Base-by-base conservation (phyloP, 2,888 invertebrate species). In the Hypselothyrea guttata region DNA sequence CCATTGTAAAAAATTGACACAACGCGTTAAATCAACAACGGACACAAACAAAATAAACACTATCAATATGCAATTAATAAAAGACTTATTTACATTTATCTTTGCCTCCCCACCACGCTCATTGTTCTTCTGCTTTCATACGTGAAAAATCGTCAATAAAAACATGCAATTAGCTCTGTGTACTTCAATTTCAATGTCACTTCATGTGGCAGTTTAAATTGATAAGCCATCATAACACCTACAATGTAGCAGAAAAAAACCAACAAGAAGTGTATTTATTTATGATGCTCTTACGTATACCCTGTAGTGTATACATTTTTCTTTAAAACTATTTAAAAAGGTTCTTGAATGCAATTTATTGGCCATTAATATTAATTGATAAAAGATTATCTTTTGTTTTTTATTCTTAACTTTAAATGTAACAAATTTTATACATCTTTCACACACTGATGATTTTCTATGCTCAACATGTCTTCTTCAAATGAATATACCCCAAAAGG, bases 11-110 rank as follows among this genome's bases (percentile, higher is more conserved):
- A 47, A 56, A 41, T 51, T 59, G 28, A 35, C 53, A 49, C 7
- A 40, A 28, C 30, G 40, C 42, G 49, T 38, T 44, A 63, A 56
- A 52, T 45, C 60, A 58, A 53, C 51, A 59, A 51, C 13, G 28
- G 40, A 47, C 45, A 48, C 62, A 70, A 63, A 66, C 56, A n/a
- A 62, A 66, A 65, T 49, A 75, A 74, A 76, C 74, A 81, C 71
- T 62, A 74, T 77, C 61, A 84, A 71, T 72, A 62, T 51, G 71
- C 71, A 63, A 81, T 79, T 71, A 72, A 64, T 63, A 44, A 49
- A 74, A 63, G 41, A 37, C 51, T 58, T 71, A 71, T 74, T 74
- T 70, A 57, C 59, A 56, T 64, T 55, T 63, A 60, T 40, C 27
- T 27, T 13, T 7, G n/a, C 13, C 13, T 3, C 9, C 13, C 31